Evolutionary conservation across 2,113 vertebrate species (phyloP).

Genomic region (Misgurnus mizolepis): DNA sequence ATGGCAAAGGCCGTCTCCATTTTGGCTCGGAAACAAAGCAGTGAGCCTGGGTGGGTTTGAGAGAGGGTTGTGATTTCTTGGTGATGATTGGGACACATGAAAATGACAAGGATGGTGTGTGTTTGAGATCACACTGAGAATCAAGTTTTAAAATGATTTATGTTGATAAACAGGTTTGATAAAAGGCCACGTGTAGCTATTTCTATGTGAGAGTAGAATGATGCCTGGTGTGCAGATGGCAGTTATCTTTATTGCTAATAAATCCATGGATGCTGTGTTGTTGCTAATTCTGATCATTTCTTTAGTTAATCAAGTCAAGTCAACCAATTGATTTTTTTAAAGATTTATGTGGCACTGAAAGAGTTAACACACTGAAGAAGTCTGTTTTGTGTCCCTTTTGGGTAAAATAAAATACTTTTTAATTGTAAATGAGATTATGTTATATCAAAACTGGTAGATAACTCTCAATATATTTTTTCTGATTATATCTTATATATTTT

Average conservation of each 20-base stretch:
- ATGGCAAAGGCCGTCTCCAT: slow-evolving; percentile 66
- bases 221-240: not conserved
- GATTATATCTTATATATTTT: not conserved
- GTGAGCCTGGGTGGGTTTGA: not conserved
- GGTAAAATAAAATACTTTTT: too few species aligned
- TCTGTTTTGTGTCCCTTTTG: too few species aligned
- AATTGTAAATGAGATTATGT: too few species aligned
- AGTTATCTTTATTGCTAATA: too few species aligned
- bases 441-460: too few species aligned
- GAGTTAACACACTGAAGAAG: too few species aligned
- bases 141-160: not conserved
- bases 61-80: slow-evolving; percentile 29
- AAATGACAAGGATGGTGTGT: not conserved
- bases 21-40: slow-evolving; percentile 57
- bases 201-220: not conserved
- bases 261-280: not conserved
- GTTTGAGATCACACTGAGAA: not conserved
- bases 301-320: not conserved
- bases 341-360: too few species aligned
- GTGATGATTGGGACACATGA: not conserved
- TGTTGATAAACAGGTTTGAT: not conserved
- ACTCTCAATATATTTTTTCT: not conserved
- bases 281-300: not conserved
- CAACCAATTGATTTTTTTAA: too few species aligned
- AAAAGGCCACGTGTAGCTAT: not conserved